Evolutionary conservation across 2,888 invertebrate species (phyloP).

Genomic region (Amphipoea oculea): DNA sequence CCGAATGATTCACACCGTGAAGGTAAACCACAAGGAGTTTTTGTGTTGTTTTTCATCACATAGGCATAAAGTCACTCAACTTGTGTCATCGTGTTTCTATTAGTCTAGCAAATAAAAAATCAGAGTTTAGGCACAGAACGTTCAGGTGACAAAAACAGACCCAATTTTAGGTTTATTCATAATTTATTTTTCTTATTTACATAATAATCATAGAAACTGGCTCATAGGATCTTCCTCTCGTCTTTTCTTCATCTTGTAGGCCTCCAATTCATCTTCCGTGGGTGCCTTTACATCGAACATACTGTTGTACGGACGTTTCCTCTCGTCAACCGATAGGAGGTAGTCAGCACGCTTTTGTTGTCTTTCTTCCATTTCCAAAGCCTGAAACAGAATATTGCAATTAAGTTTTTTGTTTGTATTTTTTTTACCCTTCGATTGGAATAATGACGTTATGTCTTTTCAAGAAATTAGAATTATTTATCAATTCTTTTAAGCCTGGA

Average conservation of each 20-base stretch:
- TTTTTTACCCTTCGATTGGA: background rate
- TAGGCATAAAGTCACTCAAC: slow-evolving; percentile 10
- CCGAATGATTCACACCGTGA: slow-evolving; percentile 54
- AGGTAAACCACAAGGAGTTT: slow-evolving; percentile 56
- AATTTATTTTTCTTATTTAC: slow-evolving; percentile 46
- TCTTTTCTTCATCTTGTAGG: slow-evolving; percentile 96
- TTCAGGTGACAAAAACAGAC: slow-evolving; percentile 23
- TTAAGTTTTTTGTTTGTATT: background rate
- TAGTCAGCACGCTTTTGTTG: slow-evolving; percentile 91
- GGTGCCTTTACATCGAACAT: slow-evolving; percentile 96
- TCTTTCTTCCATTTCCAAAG: slow-evolving; percentile 92
- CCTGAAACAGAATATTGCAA: slow-evolving; percentile 77
- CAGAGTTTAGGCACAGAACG: background rate
- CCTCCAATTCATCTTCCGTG: slow-evolving; percentile 98
- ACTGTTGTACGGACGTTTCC: slow-evolving; percentile 98
- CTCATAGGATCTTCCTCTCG: slow-evolving; percentile 98
- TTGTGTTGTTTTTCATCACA: slow-evolving; percentile 25
- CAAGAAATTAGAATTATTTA: background rate
- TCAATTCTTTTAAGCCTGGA: background rate
- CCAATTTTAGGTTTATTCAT: slow-evolving; percentile 8
- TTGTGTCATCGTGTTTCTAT: slow-evolving; percentile 3
- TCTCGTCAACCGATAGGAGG: slow-evolving; percentile 94
- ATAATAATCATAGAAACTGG: slow-evolving; percentile 90
- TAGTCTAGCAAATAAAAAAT: background rate
- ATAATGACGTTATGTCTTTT: background rate